Evolutionary conservation across 37 sponge, comb jelly and placozoan species (phyloP), one percentile per base, ranked within the genome.

Genomic region (Geodia barretti): DNA sequence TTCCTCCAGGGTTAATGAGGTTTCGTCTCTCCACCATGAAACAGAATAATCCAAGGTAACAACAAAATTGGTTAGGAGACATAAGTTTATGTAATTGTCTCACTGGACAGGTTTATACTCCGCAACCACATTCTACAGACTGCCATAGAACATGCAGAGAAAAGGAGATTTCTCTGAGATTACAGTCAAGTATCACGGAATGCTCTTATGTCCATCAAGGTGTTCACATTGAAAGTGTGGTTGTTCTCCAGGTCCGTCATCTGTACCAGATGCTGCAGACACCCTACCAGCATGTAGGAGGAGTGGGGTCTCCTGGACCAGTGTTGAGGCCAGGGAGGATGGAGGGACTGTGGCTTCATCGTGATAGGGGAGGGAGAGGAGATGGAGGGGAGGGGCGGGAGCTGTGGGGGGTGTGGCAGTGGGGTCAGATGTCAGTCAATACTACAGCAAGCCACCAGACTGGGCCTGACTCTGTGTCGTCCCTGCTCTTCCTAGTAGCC

Each of bases 401-500:
- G n/a, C n/a, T n/a, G n/a, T n/a, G n/a, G n/a, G n/a, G n/a, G n/a
- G n/a, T n/a, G n/a, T n/a, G n/a, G n/a, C n/a, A n/a, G n/a, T n/a
- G n/a, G n/a, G n/a, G n/a, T n/a, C n/a, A n/a, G n/a, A n/a, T n/a
- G n/a, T n/a, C n/a, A n/a, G n/a, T n/a, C n/a, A n/a, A n/a, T n/a
- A n/a, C n/a, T n/a, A 29, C 73, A 72, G 35, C 77, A 79, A 73
- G 91, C 94, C 30, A 89, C 95, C 0, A 47, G 72, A 19, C 41
- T 70, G 41, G 74, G 92, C 23, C 36, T 85, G 0, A 79, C 80
- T n/a, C 58, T 91, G n/a, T 64, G 62, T 29, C 92, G 91, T 71
- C 79, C 95, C n/a, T 94, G 95, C 91, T 94, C 95, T 39, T 94
- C 95, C 59, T 94, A 94, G 72, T n/a, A n/a, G n/a, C n/a, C n/a